Evolutionary conservation across 2,113 vertebrate genomes (phyloP).

Genomic region (Corythaixoides concolor): DNA sequence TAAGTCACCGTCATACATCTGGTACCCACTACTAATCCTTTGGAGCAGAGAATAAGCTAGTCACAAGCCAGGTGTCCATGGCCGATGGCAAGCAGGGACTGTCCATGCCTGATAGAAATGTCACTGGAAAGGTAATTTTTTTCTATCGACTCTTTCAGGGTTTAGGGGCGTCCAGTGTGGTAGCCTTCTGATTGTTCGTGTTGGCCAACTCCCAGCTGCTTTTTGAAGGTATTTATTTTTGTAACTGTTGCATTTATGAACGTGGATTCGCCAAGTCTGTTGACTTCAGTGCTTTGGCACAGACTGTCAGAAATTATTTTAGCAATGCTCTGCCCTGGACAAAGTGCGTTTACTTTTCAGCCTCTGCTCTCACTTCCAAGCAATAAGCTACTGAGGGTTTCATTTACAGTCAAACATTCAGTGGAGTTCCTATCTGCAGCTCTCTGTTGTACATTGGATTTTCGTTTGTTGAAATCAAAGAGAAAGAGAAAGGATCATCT

Average conservation of each 20-base stretch:
- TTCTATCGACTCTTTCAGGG: neutral
- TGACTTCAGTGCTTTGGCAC: slow-evolving; percentile 75
- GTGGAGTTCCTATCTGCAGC: slow-evolving; percentile 42
- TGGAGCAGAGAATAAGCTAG: neutral
- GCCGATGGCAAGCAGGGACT: neutral
- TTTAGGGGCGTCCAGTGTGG: neutral
- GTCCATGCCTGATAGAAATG: neutral
- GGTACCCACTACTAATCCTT: neutral
- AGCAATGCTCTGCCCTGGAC: slow-evolving; percentile 54
- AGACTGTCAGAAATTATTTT: slow-evolving; percentile 70
- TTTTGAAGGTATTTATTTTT: slow-evolving; percentile 72
- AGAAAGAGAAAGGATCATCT: slow-evolving; percentile 8
- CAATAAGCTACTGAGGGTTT: slow-evolving; percentile 56
- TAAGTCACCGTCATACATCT: neutral
- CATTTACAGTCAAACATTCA: slow-evolving; percentile 71
- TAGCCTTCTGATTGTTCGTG: neutral
- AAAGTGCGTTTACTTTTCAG: slow-evolving; percentile 73
- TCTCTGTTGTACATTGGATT: slow-evolving; percentile 20
- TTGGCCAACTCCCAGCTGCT: slow-evolving; percentile 46
- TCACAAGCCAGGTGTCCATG: neutral
- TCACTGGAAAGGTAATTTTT: neutral
- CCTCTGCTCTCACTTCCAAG: slow-evolving; percentile 71
- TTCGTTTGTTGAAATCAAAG: slow-evolving; percentile 24
- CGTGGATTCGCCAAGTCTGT: slow-evolving; percentile 65
- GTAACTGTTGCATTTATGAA: slow-evolving; percentile 67